phyloP scores from a whole-genome alignment of 1,140 invertebrate genomes.

The Drosophila lini region DNA sequence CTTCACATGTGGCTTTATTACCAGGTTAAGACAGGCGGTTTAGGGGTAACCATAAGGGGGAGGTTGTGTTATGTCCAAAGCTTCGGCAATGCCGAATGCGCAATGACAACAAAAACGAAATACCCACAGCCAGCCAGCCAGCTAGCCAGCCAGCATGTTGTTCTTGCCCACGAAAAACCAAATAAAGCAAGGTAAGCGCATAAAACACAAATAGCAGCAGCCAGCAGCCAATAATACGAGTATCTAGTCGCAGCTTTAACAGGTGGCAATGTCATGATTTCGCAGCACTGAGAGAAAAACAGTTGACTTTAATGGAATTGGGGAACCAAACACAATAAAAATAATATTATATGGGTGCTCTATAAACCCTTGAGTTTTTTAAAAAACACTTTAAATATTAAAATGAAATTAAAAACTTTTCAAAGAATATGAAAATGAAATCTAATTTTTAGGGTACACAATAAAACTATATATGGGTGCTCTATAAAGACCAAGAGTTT shows the following conservation, averaged over 20 bases:
- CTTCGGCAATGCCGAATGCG: conserved; percentile 41
- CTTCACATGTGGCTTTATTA: conserved; percentile 21
- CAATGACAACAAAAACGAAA: conserved; percentile 38
- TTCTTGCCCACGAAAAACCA: conserved; percentile 41
- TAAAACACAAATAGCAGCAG: conserved; percentile 34
- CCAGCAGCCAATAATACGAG: conserved; percentile 22
- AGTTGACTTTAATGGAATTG: too few relatives aligned
- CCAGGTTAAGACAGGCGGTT: conserved; percentile 5
- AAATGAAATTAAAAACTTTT: too few relatives aligned
- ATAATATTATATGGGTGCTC: not conserved
- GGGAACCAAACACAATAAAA: not conserved
- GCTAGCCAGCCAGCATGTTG: conserved; percentile 10
- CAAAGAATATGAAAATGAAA: too few relatives aligned
- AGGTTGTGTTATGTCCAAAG: conserved; percentile 11
- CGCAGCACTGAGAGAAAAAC: not conserved
- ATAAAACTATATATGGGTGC: too few relatives aligned
- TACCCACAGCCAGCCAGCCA: not conserved
- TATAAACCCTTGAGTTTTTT: not conserved
- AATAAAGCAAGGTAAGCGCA: conserved; percentile 40
- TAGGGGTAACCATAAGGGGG: not conserved
- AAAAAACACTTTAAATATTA: not conserved
- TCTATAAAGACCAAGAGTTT: too few relatives aligned
- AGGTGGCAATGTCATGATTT: conserved; percentile 50
- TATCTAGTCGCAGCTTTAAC: conserved; percentile 39
- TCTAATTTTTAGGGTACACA: too few relatives aligned